Evolutionary conservation across 2,797 vertebrate species (phyloP).

Genomic region (Cephalopachus bancanus): DNA sequence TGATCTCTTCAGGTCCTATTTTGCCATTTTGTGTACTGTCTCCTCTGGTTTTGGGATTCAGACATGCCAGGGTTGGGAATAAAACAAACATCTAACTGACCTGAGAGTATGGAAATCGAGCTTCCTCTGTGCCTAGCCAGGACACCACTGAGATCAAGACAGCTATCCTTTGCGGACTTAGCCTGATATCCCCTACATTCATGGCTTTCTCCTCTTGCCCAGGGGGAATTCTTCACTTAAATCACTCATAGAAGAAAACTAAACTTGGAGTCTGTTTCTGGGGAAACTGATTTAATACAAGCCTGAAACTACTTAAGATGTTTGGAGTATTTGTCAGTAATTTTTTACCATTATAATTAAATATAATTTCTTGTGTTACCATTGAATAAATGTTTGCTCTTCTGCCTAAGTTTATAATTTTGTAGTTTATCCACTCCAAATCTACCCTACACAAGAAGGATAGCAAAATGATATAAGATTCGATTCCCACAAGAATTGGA

Average conservation of each 20-base stretch:
- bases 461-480: neutral
- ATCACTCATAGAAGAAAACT: neutral
- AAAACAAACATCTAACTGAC: neutral
- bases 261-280: neutral
- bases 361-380: neutral
- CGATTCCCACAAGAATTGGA: neutral
- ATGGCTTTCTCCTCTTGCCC: neutral
- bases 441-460: neutral
- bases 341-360: neutral
- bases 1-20: neutral
- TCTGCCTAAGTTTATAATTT: neutral
- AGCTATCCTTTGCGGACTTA: neutral
- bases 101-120: neutral
- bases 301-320: neutral
- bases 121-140: neutral
- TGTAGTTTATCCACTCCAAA: neutral
- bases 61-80: neutral
- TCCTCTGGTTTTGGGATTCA: neutral
- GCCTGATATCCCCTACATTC: neutral
- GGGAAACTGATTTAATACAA: neutral
- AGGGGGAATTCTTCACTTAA: neutral
- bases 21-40: neutral
- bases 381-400: neutral
- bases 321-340: neutral
- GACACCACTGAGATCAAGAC: neutral